Conservation (phyloP, 2,797 vertebrate genomes). For the Lemur catta region DNA sequence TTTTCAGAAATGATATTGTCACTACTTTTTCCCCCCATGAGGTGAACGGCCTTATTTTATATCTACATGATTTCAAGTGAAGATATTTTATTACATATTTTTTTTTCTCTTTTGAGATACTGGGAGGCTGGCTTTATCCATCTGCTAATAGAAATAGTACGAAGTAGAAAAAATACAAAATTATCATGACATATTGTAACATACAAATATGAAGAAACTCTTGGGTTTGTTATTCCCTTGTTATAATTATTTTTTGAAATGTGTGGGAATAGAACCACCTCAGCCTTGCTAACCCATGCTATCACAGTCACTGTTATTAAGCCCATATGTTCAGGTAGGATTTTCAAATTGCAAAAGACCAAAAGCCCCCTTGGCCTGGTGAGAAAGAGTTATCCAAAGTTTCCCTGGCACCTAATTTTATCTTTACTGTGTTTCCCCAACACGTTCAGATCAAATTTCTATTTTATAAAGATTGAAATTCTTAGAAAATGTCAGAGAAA, state of each 20-base stretch:
- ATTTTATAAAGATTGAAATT: constrained; percentile 34
- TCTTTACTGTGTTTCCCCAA: neutral
- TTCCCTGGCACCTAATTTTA: neutral
- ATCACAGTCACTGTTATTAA: neutral
- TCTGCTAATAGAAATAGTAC: neutral
- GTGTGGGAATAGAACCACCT: neutral
- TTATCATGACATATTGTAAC: neutral
- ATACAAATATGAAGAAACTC: neutral
- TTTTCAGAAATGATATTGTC: neutral
- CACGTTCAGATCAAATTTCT: neutral
- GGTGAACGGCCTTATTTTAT: neutral
- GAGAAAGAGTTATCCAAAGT: neutral
- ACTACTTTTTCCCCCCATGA: neutral
- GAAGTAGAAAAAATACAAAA: neutral
- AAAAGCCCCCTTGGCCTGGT: neutral
- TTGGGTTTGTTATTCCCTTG: neutral
- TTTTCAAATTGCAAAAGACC: neutral
- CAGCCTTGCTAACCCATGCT: neutral
- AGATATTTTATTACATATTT: neutral
- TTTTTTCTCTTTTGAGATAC: neutral
- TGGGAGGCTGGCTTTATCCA: neutral
- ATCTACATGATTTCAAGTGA: neutral
- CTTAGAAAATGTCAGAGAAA: constrained; percentile 57
- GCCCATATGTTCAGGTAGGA: neutral
- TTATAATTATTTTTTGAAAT: neutral